Evolutionary conservation across 2,888 invertebrate species (phyloP).

Genomic region (Drosophila setosimentum): DNA sequence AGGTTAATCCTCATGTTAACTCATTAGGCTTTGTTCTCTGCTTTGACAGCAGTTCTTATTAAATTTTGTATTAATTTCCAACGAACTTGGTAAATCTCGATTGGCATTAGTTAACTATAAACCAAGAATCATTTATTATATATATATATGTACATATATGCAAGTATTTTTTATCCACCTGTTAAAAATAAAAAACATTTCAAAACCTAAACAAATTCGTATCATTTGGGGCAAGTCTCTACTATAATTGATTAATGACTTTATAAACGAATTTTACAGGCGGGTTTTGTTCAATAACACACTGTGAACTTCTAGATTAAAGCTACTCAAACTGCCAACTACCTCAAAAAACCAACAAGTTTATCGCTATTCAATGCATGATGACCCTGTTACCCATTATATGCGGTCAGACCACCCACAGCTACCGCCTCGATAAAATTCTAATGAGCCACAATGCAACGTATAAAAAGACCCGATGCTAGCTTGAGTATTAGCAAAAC

Average conservation of each 20-base stretch:
- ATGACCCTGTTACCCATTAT: slow-evolving; percentile 64
- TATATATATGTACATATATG: background rate
- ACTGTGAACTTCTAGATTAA: background rate
- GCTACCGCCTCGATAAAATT: slow-evolving; percentile 59
- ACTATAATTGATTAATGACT: background rate
- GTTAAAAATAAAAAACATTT: background rate
- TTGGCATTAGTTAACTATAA: too few relatives aligned
- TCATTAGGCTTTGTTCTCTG: slow-evolving; percentile 46
- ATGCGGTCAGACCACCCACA: slow-evolving; percentile 55
- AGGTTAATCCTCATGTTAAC: slow-evolving; percentile 63
- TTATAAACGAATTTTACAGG: background rate
- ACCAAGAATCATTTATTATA: background rate
- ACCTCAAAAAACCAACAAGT: slow-evolving; percentile 11
- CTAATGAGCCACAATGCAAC: slow-evolving; percentile 47
- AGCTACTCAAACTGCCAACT: background rate
- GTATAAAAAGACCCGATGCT: slow-evolving; percentile 51
- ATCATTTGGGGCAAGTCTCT: background rate
- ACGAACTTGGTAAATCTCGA: background rate
- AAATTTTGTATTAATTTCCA: background rate
- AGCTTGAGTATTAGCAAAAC: slow-evolving; percentile 18
- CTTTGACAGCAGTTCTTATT: background rate
- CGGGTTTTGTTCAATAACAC: slow-evolving; percentile 4
- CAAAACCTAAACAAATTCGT: background rate
- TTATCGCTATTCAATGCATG: slow-evolving; percentile 16
- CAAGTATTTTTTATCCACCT: background rate